phyloP scores from a whole-genome alignment of 2,113 vertebrate genomes.

The Indri indri region DNA sequence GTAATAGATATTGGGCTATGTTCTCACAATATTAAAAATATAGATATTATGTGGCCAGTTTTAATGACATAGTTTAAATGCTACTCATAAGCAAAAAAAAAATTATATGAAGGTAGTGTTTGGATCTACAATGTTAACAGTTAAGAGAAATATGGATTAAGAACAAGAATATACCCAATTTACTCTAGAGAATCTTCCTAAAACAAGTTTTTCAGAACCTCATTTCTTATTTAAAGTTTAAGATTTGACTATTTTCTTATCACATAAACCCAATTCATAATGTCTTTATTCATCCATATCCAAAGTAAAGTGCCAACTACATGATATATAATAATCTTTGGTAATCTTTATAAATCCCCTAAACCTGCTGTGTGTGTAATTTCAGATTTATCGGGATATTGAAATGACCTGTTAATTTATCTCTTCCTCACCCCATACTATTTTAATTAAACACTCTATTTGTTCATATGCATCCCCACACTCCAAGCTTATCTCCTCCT shows the following conservation, averaged over 20 bases:
- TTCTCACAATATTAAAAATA: neutral
- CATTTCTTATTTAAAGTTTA: neutral
- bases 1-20: neutral
- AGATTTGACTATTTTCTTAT: neutral
- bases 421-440: neutral
- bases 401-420: neutral
- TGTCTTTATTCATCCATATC: neutral
- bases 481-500: neutral
- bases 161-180: neutral
- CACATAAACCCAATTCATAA: neutral
- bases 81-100: neutral
- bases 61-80: neutral
- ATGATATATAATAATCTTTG: neutral
- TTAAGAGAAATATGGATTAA: neutral
- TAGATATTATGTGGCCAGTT: neutral
- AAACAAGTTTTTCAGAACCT: neutral
- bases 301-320: neutral
- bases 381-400: neutral
- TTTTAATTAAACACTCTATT: neutral
- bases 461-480: neutral
- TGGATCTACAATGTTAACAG: neutral
- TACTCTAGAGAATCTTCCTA: neutral
- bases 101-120: neutral
- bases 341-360: neutral
- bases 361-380: constrained; percentile 1